These are phyloP conservation scores for Melospiza melodia DNA, from an alignment of 2,113 vertebrate species.

Conservation along the genomic window DNA sequence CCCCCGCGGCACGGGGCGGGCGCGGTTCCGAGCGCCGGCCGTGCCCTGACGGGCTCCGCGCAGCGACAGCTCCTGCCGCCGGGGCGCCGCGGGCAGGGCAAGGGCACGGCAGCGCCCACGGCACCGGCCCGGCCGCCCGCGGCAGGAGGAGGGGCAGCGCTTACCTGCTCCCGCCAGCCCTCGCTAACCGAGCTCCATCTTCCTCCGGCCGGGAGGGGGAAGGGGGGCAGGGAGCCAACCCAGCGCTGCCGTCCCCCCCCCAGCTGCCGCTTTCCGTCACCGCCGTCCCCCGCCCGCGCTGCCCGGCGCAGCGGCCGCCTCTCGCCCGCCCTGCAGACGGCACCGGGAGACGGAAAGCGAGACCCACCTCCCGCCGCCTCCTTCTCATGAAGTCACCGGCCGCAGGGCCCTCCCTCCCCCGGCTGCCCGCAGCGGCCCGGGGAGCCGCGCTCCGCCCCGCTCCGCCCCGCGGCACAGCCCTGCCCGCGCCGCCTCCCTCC, in stretches of 20 bases:
- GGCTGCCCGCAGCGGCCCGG: not conserved
- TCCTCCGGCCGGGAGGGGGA: not conserved
- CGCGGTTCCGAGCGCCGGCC: not conserved
- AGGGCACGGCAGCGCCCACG: not conserved
- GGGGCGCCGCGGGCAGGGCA: not conserved
- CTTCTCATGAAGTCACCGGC: slow-evolving; percentile 66
- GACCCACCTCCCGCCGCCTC: slow-evolving; percentile 22
- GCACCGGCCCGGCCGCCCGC: not conserved
- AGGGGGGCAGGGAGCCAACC: not conserved
- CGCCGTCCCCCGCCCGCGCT: slow-evolving; percentile 6
- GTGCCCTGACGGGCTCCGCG: not conserved
- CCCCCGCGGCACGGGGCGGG: not conserved
- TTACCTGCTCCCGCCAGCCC: slow-evolving; percentile 62
- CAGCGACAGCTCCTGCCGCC: not conserved
- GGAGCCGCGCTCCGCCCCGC: not conserved
- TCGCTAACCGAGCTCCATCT: slow-evolving; percentile 71
- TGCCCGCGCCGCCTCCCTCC: not conserved
- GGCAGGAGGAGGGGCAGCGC: slow-evolving; percentile 29
- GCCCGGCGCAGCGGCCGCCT: slow-evolving; percentile 35
- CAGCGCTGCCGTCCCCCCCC: not conserved
- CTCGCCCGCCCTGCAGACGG: not conserved
- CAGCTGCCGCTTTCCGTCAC: slow-evolving; percentile 57
- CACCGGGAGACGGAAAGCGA: not conserved
- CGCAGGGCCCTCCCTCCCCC: slow-evolving; percentile 23
- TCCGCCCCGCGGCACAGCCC: not conserved